phyloP scores from a whole-genome alignment of 2,113 vertebrate genomes.

The Phyllostomus hastatus region DNA sequence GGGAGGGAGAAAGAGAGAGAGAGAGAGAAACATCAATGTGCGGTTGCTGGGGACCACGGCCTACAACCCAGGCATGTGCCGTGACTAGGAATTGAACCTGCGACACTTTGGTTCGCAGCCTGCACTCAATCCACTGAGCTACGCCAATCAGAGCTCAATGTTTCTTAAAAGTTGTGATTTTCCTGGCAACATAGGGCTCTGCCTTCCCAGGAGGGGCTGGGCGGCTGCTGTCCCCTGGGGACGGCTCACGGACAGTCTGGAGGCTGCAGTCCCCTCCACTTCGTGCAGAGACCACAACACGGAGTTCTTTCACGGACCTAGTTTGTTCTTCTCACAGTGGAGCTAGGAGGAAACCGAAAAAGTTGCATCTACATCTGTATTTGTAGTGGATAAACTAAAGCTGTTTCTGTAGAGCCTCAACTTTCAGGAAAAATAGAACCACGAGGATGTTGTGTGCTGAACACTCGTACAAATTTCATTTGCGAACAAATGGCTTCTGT shows the following conservation, averaged over 20 bases:
- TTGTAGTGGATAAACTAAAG: not conserved
- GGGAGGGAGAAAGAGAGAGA: too few species aligned
- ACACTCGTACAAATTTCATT: not conserved
- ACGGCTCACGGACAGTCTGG: accelerated
- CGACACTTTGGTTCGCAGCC: too few species aligned
- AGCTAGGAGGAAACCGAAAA: not conserved
- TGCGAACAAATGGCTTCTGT: not conserved
- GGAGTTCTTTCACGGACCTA: not conserved
- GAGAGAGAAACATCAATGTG: too few species aligned
- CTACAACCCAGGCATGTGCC: too few species aligned
- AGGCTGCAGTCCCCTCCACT: accelerated
- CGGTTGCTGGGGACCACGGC: too few species aligned
- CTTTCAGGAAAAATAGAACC: not conserved
- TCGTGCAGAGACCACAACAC: accelerated
- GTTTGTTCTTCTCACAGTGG: not conserved
- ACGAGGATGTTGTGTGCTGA: not conserved
- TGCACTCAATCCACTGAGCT: too few species aligned
- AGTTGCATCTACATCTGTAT: not conserved
- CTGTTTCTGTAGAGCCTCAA: not conserved
- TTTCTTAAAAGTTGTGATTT: not conserved
- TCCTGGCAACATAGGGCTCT: too few species aligned
- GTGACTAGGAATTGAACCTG: too few species aligned
- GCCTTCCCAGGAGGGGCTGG: accelerated
- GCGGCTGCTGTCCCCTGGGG: not conserved
- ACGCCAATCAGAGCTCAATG: too few species aligned